phyloP scores from a whole-genome alignment of 64 coral and sea anemone species.

The Montipora sp. region DNA sequence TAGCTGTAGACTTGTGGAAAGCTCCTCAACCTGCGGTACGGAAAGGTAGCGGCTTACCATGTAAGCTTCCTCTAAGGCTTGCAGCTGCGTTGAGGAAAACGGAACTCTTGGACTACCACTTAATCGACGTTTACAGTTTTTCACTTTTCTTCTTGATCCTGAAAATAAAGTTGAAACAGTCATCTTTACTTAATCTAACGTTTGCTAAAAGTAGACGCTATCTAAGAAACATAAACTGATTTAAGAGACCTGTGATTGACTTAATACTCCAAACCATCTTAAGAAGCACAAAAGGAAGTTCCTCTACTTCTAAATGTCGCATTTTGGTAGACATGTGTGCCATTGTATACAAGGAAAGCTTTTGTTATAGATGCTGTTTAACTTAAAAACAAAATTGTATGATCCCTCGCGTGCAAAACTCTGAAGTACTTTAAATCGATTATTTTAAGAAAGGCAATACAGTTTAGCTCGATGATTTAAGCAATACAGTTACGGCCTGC shows the following conservation, averaged over 20 bases:
- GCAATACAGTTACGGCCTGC: no score
- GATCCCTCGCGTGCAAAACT: neutral
- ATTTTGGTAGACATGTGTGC: no score
- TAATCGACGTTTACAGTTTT: constrained; percentile 76
- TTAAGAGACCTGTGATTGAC: no score
- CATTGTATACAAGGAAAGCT: no score
- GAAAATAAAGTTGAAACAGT: neutral
- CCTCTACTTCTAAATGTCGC: no score
- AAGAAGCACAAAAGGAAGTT: no score
- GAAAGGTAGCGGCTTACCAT: constrained; percentile 80
- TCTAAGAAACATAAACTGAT: neutral
- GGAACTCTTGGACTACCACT: constrained; percentile 92
- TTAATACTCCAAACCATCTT: no score
- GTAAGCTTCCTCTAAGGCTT: constrained; percentile 80
- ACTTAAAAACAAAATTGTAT: neutral
- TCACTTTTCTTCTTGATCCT: constrained; percentile 42
- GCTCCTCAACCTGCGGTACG: constrained; percentile 70
- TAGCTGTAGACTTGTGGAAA: constrained; percentile 62
- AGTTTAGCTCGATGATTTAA: no score
- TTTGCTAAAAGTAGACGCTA: neutral
- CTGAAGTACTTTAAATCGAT: neutral
- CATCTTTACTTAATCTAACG: no score
- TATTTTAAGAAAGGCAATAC: neutral
- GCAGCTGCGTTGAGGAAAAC: constrained; percentile 83
- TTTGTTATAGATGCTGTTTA: neutral